phyloP scores from a whole-genome alignment of 1,140 invertebrate genomes.

The Brachionus angularis region DNA sequence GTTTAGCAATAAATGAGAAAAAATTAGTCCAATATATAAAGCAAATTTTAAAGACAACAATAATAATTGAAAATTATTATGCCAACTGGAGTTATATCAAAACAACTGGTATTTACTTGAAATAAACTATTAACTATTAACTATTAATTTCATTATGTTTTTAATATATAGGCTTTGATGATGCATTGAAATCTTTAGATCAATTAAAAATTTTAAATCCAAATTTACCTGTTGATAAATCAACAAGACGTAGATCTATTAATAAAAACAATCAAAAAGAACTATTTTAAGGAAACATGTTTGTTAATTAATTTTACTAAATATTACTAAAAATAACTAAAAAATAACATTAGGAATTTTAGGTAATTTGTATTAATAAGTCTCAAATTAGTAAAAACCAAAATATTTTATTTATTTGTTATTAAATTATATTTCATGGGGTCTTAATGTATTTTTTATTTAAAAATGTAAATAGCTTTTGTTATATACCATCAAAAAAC shows the following conservation, averaged over 20 bases:
- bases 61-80: constrained; percentile 82
- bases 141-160: constrained; percentile 2
- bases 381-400: too few species aligned
- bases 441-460: too few species aligned
- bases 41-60: constrained; percentile 81
- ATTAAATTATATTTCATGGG: too few species aligned
- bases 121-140: neutral
- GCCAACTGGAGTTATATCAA: constrained; percentile 88
- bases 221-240: constrained; percentile 87
- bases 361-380: too few species aligned
- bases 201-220: constrained; percentile 78
- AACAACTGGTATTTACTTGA: constrained; percentile 69
- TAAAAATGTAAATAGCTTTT: too few species aligned
- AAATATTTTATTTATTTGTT: too few species aligned
- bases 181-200: constrained; percentile 83
- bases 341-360: too few species aligned
- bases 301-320: too few species aligned
- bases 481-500: too few species aligned
- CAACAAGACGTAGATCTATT: constrained; percentile 66
- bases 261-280: constrained; percentile 56
- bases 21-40: constrained; percentile 87
- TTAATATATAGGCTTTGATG: constrained; percentile 77
- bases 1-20: constrained; percentile 76
- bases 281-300: too few species aligned
- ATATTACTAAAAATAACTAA: too few species aligned